Conservation (phyloP, 2,113 vertebrate genomes). For the Daboia siamensis region DNA sequence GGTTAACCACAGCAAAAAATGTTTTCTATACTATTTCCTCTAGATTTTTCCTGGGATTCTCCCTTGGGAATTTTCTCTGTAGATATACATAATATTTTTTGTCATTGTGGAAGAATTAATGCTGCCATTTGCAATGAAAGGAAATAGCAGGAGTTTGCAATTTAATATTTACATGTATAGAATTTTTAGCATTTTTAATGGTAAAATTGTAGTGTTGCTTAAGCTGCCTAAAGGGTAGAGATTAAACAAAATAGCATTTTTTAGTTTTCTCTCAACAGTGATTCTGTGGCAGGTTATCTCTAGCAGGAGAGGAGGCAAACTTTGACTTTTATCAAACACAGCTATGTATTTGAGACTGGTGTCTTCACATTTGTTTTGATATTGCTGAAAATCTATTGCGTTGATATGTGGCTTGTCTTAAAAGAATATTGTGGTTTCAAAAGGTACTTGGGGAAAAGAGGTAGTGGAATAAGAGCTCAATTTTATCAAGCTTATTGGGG, state of each 20-base stretch:
- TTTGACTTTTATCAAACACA: not conserved
- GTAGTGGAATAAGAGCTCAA: not conserved
- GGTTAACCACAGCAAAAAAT: not conserved
- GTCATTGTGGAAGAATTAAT: not conserved
- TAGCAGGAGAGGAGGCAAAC: constrained; percentile 13
- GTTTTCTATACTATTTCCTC: not conserved
- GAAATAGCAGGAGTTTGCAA: not conserved
- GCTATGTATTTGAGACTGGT: not conserved
- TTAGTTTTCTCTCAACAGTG: not conserved
- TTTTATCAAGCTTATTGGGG: not conserved
- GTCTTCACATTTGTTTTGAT: not conserved
- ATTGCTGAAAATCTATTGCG: constrained; percentile 11
- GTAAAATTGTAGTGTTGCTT: not conserved
- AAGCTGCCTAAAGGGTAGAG: constrained; percentile 32
- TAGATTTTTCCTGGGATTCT: not conserved
- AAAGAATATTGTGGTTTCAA: not conserved
- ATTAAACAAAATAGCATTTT: not conserved
- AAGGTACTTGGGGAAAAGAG: not conserved
- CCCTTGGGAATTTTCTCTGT: not conserved
- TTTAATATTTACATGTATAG: not conserved
- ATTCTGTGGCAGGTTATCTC: not conserved
- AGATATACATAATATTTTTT: not conserved
- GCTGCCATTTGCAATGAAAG: not conserved
- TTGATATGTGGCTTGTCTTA: not conserved
- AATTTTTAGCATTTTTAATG: not conserved